These are phyloP conservation scores for Pristionchus arcanus DNA, from an alignment of 2,888 invertebrate species.

Conservation along the genomic window DNA sequence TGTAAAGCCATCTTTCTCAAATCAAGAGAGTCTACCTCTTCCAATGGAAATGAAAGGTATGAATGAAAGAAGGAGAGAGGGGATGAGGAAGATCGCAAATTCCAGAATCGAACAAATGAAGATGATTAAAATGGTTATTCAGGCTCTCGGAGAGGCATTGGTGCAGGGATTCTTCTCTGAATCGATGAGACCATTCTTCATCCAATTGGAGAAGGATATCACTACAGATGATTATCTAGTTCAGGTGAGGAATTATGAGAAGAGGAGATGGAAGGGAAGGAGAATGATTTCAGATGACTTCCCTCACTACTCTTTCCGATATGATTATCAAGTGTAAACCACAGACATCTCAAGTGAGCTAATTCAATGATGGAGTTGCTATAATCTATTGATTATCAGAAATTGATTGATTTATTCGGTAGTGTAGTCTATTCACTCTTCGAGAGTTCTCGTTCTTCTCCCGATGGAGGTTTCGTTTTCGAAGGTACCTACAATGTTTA, in stretches of 20 bases:
- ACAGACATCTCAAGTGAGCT: conserved; percentile 8
- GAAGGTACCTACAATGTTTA: neutral
- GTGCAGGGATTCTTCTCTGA: neutral
- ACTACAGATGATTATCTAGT: conserved; percentile 32
- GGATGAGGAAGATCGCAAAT: too few species aligned
- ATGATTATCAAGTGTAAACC: conserved; percentile 51
- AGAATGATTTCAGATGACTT: conserved; percentile 17
- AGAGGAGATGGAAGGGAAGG: neutral
- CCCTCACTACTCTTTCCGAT: conserved; percentile 35
- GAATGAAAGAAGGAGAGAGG: too few species aligned
- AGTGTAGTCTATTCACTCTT: conserved; percentile 32
- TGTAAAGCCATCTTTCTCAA: too few species aligned
- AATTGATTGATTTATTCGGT: conserved; percentile 48
- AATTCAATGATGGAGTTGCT: neutral
- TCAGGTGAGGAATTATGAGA: conserved; percentile 4
- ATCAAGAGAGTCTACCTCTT: too few species aligned
- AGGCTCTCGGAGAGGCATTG: conserved; percentile 52
- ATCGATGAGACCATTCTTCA: conserved; percentile 37
- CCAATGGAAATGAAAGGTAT: too few species aligned
- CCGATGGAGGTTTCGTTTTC: conserved; percentile 54
- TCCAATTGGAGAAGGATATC: conserved; percentile 29
- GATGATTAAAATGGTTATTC: too few species aligned
- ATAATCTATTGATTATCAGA: neutral
- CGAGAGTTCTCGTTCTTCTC: conserved; percentile 4
- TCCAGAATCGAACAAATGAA: too few species aligned